Conservation (phyloP, 2,888 invertebrate species). For the Athetis lepigone region DNA sequence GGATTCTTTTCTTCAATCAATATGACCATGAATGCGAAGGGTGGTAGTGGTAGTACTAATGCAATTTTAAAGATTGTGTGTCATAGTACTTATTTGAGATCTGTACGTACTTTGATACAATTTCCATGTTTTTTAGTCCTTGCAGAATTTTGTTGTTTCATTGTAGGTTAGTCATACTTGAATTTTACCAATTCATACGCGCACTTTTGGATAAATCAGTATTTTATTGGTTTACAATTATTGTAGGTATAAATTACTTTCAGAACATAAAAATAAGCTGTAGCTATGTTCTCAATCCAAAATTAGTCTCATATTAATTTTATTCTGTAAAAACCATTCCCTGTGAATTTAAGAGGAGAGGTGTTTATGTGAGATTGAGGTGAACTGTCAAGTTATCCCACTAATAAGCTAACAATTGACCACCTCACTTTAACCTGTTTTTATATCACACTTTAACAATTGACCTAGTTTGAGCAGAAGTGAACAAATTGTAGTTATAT, state of each 20-base stretch:
- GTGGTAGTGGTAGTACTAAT: neutral
- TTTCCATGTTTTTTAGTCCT: constrained; percentile 39
- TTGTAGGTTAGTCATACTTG: constrained; percentile 58
- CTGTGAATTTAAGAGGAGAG: neutral
- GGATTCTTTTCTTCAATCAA: constrained; percentile 39
- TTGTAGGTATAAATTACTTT: too few relatives aligned
- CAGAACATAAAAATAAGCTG: too few relatives aligned
- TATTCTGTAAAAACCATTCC: neutral
- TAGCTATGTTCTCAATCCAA: too few relatives aligned
- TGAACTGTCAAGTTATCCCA: neutral
- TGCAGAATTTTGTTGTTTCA: constrained; percentile 41
- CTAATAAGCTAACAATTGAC: neutral
- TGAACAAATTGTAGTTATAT: too few relatives aligned
- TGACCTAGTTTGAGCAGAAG: constrained; percentile 29
- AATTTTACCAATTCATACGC: neutral
- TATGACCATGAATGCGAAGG: neutral
- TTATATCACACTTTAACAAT: neutral
- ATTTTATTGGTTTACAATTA: too few relatives aligned
- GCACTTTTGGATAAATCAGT: too few relatives aligned
- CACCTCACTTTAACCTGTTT: too few relatives aligned
- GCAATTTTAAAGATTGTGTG: neutral
- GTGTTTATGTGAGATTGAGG: neutral
- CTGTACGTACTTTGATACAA: constrained; percentile 1
- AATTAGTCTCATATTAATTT: too few relatives aligned
- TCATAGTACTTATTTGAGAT: neutral